Conservation (phyloP, 2,797 vertebrate species). For the Chiloscyllium punctatum region DNA sequence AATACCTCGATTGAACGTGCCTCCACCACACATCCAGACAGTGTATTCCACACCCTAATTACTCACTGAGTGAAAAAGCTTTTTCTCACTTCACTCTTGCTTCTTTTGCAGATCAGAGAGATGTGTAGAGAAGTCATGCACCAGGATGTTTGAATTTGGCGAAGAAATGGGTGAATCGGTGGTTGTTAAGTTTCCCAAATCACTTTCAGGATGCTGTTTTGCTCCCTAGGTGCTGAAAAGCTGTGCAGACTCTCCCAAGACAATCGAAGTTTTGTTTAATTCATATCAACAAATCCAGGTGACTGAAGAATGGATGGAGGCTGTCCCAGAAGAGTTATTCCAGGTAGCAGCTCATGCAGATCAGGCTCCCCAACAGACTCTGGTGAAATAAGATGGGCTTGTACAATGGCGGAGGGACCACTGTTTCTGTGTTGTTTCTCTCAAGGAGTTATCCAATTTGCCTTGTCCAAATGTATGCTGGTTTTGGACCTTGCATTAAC, state of each 20-base stretch:
- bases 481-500: not conserved
- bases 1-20: no score
- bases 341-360: conserved; percentile 47
- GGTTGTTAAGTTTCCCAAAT: not conserved
- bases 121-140: no score
- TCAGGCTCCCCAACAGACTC: not conserved
- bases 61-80: no score
- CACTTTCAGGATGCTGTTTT: not conserved
- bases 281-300: conserved; percentile 54
- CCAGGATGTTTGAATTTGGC: not conserved
- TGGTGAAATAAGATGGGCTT: not conserved
- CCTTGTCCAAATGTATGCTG: not conserved
- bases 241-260: conserved; percentile 46
- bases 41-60: no score
- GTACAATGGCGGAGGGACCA: not conserved
- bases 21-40: no score
- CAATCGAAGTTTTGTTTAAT: conserved; percentile 60
- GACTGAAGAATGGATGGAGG: conserved; percentile 52
- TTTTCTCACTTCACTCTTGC: no score
- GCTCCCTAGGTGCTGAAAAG: conserved; percentile 55
- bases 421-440: not conserved
- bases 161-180: not conserved
- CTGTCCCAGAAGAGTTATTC: conserved; percentile 51
- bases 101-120: no score
- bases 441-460: not conserved